Evolutionary conservation across 2,113 vertebrate genomes (phyloP).

Genomic region (Tympanuchus pallidicinctus): DNA sequence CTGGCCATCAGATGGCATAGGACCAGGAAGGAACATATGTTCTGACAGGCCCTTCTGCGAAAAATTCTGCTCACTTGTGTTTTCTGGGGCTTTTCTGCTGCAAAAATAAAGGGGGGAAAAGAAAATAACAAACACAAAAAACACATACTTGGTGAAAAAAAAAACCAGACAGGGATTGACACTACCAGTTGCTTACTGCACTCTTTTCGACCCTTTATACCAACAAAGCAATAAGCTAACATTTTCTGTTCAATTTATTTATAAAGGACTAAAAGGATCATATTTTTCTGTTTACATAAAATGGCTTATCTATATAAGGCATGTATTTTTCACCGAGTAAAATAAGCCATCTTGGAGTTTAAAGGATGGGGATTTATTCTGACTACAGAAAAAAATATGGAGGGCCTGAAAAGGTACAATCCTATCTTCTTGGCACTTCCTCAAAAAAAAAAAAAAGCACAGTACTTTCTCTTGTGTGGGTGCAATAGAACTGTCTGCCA

Average conservation of each 20-base stretch:
- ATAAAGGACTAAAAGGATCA: background rate
- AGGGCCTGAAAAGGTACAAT: background rate
- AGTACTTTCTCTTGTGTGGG: background rate
- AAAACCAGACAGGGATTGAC: background rate
- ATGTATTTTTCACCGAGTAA: background rate
- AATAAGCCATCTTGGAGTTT: background rate
- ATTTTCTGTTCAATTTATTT: background rate
- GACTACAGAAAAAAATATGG: background rate
- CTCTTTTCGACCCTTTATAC: constrained; percentile 6
- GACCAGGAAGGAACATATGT: constrained; percentile 59
- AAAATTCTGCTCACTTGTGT: constrained; percentile 35
- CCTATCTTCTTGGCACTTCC: background rate
- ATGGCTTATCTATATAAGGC: background rate
- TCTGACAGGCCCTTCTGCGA: constrained; percentile 44
- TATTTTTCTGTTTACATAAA: constrained; percentile 29
- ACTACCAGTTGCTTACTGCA: background rate
- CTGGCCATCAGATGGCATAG: constrained; percentile 45
- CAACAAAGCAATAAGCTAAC: constrained; percentile 4
- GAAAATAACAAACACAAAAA: background rate
- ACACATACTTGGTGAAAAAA: background rate
- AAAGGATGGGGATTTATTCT: background rate
- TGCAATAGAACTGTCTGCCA: background rate
- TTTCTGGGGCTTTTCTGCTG: background rate
- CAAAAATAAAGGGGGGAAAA: background rate
- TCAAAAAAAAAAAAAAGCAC: background rate